Conservation (phyloP, 2,888 invertebrate genomes). For the Euzetes globulus region DNA sequence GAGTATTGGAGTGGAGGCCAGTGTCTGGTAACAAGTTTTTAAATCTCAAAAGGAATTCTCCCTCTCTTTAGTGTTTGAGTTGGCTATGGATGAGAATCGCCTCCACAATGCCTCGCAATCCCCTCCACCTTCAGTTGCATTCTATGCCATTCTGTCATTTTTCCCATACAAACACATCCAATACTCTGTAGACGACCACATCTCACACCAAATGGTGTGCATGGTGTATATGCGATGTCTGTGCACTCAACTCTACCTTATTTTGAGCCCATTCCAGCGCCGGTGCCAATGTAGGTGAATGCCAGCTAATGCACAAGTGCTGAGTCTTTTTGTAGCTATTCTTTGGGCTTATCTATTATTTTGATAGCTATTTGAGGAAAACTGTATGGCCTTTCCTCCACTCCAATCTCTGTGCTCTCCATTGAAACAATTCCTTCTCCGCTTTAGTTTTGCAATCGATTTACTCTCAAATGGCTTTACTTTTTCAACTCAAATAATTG, state of each 20-base stretch:
- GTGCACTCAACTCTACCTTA: neutral
- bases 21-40: neutral
- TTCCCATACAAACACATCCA: neutral
- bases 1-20: neutral
- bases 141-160: neutral
- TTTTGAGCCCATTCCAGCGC: neutral
- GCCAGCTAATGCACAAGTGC: neutral
- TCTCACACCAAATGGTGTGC: no score
- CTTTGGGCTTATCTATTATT: neutral
- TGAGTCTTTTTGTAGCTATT: neutral
- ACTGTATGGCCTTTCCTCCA: neutral
- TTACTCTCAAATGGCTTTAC: neutral
- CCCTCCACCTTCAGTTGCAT: neutral
- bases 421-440: neutral
- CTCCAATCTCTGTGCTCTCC: neutral
- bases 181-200: neutral
- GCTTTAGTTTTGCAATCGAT: neutral
- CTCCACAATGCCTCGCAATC: neutral
- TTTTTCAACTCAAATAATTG: neutral
- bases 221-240: neutral
- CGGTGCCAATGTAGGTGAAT: conserved; percentile 2
- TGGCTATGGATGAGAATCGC: neutral
- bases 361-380: neutral
- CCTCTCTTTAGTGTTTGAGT: neutral
- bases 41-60: conserved; percentile 2